A percentile compares a stretch with the other conserved stretches of the same genome.
phyloP scores from a whole-genome alignment of 1,140 invertebrate species.

The Ericerus pela region DNA sequence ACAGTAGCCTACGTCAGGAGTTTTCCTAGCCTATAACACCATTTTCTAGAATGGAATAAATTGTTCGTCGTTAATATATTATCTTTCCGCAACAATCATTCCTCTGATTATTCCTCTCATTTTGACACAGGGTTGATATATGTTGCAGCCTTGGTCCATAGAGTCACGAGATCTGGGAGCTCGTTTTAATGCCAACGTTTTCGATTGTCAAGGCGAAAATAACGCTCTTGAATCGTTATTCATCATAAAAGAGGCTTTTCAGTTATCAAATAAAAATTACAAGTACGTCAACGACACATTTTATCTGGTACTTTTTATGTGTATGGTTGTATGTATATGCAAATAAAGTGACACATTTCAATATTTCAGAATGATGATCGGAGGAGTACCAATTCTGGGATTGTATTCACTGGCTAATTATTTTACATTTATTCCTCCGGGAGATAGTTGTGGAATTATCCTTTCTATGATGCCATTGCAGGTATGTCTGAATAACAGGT shows the following conservation, averaged over 20 bases:
- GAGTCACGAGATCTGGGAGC: conserved; percentile 35
- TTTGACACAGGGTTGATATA: neutral
- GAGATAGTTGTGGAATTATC: conserved; percentile 32
- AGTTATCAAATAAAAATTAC: conserved; percentile 35
- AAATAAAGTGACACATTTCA: neutral
- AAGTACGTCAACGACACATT: conserved; percentile 25
- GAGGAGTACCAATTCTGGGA: conserved; percentile 32
- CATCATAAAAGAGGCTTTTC: conserved; percentile 32
- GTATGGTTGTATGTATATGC: neutral
- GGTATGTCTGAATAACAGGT: no score
- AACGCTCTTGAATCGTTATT: conserved; percentile 27
- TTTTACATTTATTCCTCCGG: conserved; percentile 34
- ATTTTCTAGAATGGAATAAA: no score
- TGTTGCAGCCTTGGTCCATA: conserved; percentile 27
- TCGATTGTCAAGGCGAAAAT: conserved; percentile 33
- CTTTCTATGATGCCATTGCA: conserved; percentile 24
- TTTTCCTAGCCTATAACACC: no score
- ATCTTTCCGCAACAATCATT: conserved; percentile 11
- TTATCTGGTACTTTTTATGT: neutral
- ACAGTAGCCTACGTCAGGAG: no score
- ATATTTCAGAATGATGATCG: conserved; percentile 29
- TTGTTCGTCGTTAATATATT: conserved; percentile 18
- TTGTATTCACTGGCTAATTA: conserved; percentile 34
- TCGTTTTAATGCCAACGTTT: conserved; percentile 31
- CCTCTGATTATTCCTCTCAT: conserved; percentile 17